Base-by-base conservation (phyloP, 2,113 vertebrate genomes). In the Egretta garzetta region DNA sequence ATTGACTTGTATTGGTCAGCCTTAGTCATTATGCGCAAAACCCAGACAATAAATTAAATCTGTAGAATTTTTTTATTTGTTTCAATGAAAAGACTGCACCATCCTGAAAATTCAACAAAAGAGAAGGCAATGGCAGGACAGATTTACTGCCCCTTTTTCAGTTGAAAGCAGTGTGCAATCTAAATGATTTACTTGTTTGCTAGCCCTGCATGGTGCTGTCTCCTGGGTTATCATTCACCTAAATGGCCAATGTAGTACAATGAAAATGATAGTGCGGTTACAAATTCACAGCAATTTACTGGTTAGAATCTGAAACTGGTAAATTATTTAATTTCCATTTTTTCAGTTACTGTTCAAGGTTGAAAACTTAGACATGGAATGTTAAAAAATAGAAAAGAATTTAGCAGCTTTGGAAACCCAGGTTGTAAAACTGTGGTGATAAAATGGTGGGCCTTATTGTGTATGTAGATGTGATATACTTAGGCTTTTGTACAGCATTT, bases 111-210 rank as follows among this genome's bases (percentile, higher is more conserved):
- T 95, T 96, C 92, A 96, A 96, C 93, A 96, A 96, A 98, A 97
- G 95, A 91, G 71, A 52, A 95, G 88, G 94, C 96, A 90, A 59
- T 77, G 95, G 89, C 94, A 93, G 87, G 91, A 47, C 94, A 97
- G 95, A 97, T 95, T 97, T 97, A 98, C 91, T 93, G 93, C 87
- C 66, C 84, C 90, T 94, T 98, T 97, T 97, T 89, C 96, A 96
- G 80, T 45, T 92, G 94, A 97, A 97, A 96, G 90, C 94, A 94
- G 97, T 72, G 79, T 88, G 84, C 96, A 97, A 92, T 97, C 95
- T 94, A 97, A 96, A 93, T 97, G 96, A 98, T 97, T 97, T 97
- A 97, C 97, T 97, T 97, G 96, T 96, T 98, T 97, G 86, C 92
- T 92, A 97, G 94, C 91, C 95, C 97, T 86, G 93, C 96, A 79